These are phyloP conservation scores for Clarias platycephalus DNA, from an alignment of 2,797 vertebrate species.

Conservation along the genomic window DNA sequence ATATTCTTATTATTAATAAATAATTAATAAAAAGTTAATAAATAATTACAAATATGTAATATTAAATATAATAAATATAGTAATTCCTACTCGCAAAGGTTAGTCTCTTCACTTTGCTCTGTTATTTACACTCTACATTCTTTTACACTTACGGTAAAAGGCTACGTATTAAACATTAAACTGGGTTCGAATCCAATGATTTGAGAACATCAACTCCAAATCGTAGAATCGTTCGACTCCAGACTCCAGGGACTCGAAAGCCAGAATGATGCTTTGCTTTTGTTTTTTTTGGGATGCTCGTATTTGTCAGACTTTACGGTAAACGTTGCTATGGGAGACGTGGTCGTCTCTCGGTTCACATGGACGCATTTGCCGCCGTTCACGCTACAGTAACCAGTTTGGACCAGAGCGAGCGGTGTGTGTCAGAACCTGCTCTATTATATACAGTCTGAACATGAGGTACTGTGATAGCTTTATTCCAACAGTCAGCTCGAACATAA, in stretches of 20 bases:
- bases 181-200: neutral
- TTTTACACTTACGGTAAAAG: neutral
- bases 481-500: neutral
- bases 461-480: neutral
- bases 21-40: no score
- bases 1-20: no score
- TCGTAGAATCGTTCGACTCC: neutral
- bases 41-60: no score
- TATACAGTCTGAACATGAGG: neutral
- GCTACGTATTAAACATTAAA: neutral
- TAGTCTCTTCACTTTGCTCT: no score
- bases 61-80: no score
- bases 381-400: neutral
- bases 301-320: constrained; percentile 40
- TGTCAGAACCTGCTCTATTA: neutral
- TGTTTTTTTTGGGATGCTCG: neutral
- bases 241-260: no score
- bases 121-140: no score
- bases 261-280: no score
- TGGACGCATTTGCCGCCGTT: constrained; percentile 8
- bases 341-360: neutral
- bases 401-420: neutral
- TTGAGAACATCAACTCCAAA: neutral
- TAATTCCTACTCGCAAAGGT: no score
- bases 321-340: constrained; percentile 55